Evolutionary conservation across 2,113 vertebrate species (phyloP).

Genomic region (Chaenocephalus aceratus): DNA sequence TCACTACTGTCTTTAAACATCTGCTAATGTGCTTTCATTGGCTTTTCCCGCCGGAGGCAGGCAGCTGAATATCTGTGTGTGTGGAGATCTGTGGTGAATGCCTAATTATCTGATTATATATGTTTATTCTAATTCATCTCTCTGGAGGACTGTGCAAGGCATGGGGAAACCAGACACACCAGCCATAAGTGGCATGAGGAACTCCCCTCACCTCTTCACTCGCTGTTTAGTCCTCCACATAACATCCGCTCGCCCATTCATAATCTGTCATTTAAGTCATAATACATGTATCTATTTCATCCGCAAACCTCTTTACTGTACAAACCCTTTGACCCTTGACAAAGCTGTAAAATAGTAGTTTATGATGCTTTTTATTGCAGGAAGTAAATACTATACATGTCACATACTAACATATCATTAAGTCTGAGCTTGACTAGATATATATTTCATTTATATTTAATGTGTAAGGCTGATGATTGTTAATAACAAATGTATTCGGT

Average conservation of each 20-base stretch:
- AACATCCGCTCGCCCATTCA: slow-evolving; percentile 62
- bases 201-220: slow-evolving; percentile 66
- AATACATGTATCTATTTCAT: slow-evolving; percentile 67
- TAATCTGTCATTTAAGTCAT: slow-evolving; percentile 70
- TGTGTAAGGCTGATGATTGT: background rate
- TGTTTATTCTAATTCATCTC: slow-evolving; percentile 83
- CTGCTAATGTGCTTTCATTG: slow-evolving; percentile 73
- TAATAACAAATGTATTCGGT: background rate
- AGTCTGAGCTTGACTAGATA: background rate
- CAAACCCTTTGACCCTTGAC: slow-evolving; percentile 29
- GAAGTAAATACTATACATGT: background rate
- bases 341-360: slow-evolving; percentile 5
- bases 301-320: slow-evolving; percentile 26
- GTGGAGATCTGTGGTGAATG: slow-evolving; percentile 69
- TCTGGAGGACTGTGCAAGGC: slow-evolving; percentile 69
- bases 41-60: slow-evolving; percentile 60
- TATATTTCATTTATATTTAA: background rate
- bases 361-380: slow-evolving; percentile 39
- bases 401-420: background rate
- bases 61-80: slow-evolving; percentile 47
- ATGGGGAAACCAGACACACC: slow-evolving; percentile 62
- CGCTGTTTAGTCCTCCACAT: slow-evolving; percentile 39
- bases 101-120: slow-evolving; percentile 85
- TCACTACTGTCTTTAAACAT: slow-evolving; percentile 73
- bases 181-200: slow-evolving; percentile 69